phyloP scores from a whole-genome alignment of 2,797 vertebrate species.

The Salarias fasciatus region DNA sequence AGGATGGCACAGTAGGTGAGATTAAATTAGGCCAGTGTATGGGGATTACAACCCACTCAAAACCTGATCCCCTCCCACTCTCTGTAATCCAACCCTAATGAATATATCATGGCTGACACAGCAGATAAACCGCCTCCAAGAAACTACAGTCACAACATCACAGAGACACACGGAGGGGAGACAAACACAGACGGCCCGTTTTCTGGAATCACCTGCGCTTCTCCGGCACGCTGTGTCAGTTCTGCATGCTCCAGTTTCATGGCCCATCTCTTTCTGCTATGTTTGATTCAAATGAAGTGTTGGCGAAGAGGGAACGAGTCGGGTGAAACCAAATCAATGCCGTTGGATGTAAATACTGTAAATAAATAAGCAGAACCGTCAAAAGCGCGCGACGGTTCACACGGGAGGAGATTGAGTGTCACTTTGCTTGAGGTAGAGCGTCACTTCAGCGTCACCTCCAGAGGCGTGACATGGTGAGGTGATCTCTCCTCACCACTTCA shows the following conservation, averaged over 20 bases:
- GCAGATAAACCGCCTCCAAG: conserved; percentile 61
- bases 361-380: conserved; percentile 38
- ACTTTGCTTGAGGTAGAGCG: conserved; percentile 10
- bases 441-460: conserved; percentile 15
- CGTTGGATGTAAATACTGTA: conserved; percentile 45
- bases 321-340: conserved; percentile 62
- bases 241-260: conserved; percentile 17
- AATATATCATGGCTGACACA: conserved; percentile 81
- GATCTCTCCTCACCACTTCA: too few relatives aligned
- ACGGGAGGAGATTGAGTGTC: neutral
- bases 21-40: conserved; percentile 85
- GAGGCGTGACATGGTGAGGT: too few relatives aligned
- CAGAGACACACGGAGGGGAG: conserved; percentile 25
- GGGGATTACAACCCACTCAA: conserved; percentile 82
- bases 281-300: conserved; percentile 42
- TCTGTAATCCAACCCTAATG: conserved; percentile 83
- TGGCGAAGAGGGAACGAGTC: conserved; percentile 19
- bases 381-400: conserved; percentile 20
- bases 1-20: conserved; percentile 83
- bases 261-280: conserved; percentile 43
- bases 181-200: conserved; percentile 40
- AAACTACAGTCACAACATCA: conserved; percentile 62
- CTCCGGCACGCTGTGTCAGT: conserved; percentile 30
- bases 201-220: conserved; percentile 36
- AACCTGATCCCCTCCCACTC: conserved; percentile 79